Evolutionary conservation across 2,888 invertebrate genomes (phyloP).

Genomic region (Mycalesis mineus): DNA sequence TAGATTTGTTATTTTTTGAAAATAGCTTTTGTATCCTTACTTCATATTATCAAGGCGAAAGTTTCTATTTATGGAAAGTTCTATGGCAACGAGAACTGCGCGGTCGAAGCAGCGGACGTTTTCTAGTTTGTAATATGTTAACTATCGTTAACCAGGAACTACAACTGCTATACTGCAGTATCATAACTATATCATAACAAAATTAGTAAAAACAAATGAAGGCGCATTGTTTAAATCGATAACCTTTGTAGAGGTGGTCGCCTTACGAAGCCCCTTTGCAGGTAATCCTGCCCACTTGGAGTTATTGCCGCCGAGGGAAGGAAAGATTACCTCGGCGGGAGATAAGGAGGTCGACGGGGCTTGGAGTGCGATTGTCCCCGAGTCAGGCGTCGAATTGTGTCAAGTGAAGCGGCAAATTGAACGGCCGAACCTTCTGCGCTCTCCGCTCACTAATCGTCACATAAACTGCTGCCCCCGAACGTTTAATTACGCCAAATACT

Average conservation of each 20-base stretch:
- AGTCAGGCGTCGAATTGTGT: conserved; percentile 79
- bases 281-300: conserved; percentile 78
- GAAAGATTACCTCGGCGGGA: conserved; percentile 78
- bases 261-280: conserved; percentile 72
- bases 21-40: too few relatives aligned
- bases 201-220: conserved; percentile 45
- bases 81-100: too few relatives aligned
- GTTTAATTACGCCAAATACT: conserved; percentile 69
- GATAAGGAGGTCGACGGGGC: conserved; percentile 78
- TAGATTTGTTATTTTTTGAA: too few relatives aligned
- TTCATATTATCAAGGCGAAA: too few relatives aligned
- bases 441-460: conserved; percentile 73
- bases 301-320: conserved; percentile 78
- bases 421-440: conserved; percentile 75
- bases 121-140: too few relatives aligned
- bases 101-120: too few relatives aligned
- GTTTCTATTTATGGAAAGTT: too few relatives aligned
- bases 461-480: conserved; percentile 70
- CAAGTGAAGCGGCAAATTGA: conserved; percentile 79
- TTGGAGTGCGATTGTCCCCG: conserved; percentile 78
- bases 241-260: conserved; percentile 72
- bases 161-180: too few relatives aligned
- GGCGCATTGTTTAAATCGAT: conserved; percentile 73
- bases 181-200: neutral
- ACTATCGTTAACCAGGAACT: too few relatives aligned